phyloP scores from a whole-genome alignment of 2,888 invertebrate species.

The Thumatha senex region DNA sequence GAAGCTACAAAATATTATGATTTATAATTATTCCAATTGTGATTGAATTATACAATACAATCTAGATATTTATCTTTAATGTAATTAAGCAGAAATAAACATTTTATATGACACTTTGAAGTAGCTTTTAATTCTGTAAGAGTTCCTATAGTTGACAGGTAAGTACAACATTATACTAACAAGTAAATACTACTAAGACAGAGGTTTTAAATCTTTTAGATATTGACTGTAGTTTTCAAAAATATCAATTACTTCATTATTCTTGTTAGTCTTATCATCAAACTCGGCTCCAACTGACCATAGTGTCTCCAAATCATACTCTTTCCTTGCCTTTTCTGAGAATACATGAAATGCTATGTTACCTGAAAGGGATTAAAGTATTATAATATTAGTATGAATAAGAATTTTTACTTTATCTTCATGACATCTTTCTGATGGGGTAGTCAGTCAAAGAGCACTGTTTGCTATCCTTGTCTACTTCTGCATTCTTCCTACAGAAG shows the following conservation, averaged over 20 bases:
- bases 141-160: background rate
- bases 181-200: slow-evolving; percentile 48
- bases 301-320: slow-evolving; percentile 94
- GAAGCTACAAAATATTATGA: slow-evolving; percentile 51
- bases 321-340: slow-evolving; percentile 85
- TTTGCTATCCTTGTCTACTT: no score
- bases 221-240: slow-evolving; percentile 87
- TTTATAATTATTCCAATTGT: slow-evolving; percentile 56
- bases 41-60: slow-evolving; percentile 73
- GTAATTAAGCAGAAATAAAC: slow-evolving; percentile 80
- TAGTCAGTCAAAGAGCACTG: no score
- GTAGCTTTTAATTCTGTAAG: slow-evolving; percentile 45
- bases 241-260: slow-evolving; percentile 85
- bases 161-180: background rate
- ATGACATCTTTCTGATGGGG: no score
- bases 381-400: background rate
- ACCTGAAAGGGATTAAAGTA: slow-evolving; percentile 80
- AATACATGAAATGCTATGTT: slow-evolving; percentile 97
- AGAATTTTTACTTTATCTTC: background rate
- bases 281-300: slow-evolving; percentile 94
- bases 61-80: slow-evolving; percentile 74
- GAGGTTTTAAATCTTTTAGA: slow-evolving; percentile 85
- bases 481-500: no score
- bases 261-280: slow-evolving; percentile 87
- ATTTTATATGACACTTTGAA: slow-evolving; percentile 82